Evolutionary conservation across 2,113 vertebrate genomes (phyloP), one percentile per base, ranked within the genome.

Genomic region (Asarcornis scutulata): DNA sequence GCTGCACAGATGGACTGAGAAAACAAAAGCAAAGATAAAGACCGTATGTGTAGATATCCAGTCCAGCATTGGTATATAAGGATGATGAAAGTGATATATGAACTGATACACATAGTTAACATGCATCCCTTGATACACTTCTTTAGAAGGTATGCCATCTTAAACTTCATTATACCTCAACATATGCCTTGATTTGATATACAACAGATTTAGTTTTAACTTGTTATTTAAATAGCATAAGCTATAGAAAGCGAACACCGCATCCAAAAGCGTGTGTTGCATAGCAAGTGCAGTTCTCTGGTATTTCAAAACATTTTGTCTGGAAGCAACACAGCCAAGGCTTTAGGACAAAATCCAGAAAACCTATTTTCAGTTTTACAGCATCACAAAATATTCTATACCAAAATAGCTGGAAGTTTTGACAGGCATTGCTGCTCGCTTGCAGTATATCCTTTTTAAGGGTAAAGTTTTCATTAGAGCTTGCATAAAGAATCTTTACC

Each of bases 1-100:
- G 99, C 99, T 13, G 99, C 99, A 72, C 98, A 99, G 97, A 99
- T 98, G 93, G 99, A 99, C 99, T 99, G 95, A 52, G 89, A 88
- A 84, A 18, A 8, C 25, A 40, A 27, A 52, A 67, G 83, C 72
- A 31, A 48, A 34, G 34, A 2, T 6, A 62, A 23, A 52, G 48
- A 78, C 83, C 17, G 72, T 86, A 36, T 68, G 38, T 53, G 40
- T 82, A 86, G 60, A 81, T 82, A 88, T 21, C 46, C 85, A 76
- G 63, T 58, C 72, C 80, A 50, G 59, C 62, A 52, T 42, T 79
- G 34, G 60, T 42, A 15, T 5, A 86, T 20, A 60, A 75, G 53
- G 64, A 88, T 92, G 74, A 95, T 38, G 48, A 66, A 83, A 55
- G 11, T 22, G 46, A 48, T 48, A 48, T 22, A 21, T 21, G 46